These are phyloP conservation scores for Drosophila setifemur DNA, from an alignment of 1,140 invertebrate genomes.

Conservation along the genomic window DNA sequence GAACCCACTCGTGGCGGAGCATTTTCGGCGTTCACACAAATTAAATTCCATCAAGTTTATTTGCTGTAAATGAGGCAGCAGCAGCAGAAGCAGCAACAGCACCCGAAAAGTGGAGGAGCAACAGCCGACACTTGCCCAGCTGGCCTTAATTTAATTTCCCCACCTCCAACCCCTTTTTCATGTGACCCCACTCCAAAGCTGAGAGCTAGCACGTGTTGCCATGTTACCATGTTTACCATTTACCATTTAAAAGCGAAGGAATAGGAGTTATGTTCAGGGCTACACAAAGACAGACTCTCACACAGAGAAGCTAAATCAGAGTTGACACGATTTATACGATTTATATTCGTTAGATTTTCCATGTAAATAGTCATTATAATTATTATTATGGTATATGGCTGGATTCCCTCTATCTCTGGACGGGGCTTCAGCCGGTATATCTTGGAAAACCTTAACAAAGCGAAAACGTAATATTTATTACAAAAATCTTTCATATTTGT, in stretches of 20 bases:
- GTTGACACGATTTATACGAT: slow-evolving; percentile 7
- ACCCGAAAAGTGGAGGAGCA: slow-evolving; percentile 5
- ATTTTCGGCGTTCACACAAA: slow-evolving; percentile 50
- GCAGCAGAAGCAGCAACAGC: slow-evolving; percentile 8
- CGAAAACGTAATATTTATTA: slow-evolving; percentile 57
- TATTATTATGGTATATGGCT: slow-evolving; percentile 46
- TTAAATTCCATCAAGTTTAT: slow-evolving; percentile 72
- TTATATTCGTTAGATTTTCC: slow-evolving; percentile 20
- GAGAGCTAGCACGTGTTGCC: slow-evolving; percentile 52
- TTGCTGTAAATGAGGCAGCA: slow-evolving; percentile 57
- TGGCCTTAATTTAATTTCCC: slow-evolving; percentile 41
- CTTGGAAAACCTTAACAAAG: neutral
- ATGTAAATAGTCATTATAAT: slow-evolving; percentile 78
- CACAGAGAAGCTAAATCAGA: slow-evolving; percentile 13
- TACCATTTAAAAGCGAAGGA: slow-evolving; percentile 21
- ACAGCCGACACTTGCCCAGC: neutral
- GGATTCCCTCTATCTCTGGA: neutral
- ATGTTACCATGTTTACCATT: slow-evolving; percentile 18
- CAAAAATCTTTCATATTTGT: slow-evolving; percentile 55
- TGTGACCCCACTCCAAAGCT: neutral
- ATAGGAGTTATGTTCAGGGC: neutral
- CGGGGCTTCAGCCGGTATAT: too few relatives aligned
- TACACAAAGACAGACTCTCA: slow-evolving; percentile 7
- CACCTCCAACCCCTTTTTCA: slow-evolving; percentile 6
- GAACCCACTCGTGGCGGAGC: slow-evolving; percentile 33